Evolutionary conservation across 2,113 vertebrate species (phyloP), one percentile per base, ranked within the genome.

Genomic region (Amblyornis subalaris): DNA sequence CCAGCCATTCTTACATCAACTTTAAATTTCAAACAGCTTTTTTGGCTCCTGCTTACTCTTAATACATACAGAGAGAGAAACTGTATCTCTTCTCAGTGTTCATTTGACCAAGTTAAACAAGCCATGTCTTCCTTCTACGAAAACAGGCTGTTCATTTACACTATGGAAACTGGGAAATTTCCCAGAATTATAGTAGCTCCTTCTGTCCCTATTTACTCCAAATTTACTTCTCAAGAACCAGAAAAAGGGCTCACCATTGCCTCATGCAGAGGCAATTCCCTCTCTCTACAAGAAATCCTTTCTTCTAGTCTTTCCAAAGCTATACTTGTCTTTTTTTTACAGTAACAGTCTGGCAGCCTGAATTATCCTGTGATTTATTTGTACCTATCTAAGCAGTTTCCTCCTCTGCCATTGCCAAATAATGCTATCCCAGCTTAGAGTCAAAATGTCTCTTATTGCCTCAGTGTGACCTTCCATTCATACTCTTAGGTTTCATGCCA

Each of bases 401-500:
- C 38, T 80, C 15, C 29, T 80, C 69, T 77, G 36, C 45, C 51
- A 51, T 7, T 88, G 65, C 26, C 64, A 85, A 93, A 80, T 31
- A 54, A 80, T 9, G 33, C 19, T 35, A n/a, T 76, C 29, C 24
- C n/a, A 73, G 38, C 35, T 84, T 19, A 92, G 14, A 71, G 33
- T 24, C 3, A 73, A 73, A 73, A 80, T 51, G 22, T 40, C 42
- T 88, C 60, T 17, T 62, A 25, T 7, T 80, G 71, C 44, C 48
- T 47, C 72, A 77, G 60, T 45, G 62, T 9, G 60, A 86, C 60
- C 33, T 88, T 55, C 90, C 88, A 88, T 93, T 96, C 79, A 86
- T 58, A 70, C 24, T 74, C 61, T 70, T 66, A 38, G 55, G 64
- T 93, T 92, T 90, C 94, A 90, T 26, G 44, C 72, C 69, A 95